These are phyloP conservation scores for Arctopsyche grandis DNA, from an alignment of 1,140 invertebrate species.

Conservation along the genomic window DNA sequence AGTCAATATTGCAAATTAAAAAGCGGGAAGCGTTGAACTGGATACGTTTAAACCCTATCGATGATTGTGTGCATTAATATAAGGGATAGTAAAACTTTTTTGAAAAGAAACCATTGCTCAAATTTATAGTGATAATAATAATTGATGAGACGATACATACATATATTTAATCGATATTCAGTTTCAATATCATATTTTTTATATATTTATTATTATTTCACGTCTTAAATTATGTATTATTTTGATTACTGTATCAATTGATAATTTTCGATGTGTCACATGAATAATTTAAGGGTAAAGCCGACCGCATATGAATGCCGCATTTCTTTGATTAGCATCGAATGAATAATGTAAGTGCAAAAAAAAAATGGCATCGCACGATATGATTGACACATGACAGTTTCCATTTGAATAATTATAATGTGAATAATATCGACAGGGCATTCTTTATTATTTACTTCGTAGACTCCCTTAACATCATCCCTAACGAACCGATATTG, in stretches of 20 bases:
- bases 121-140: neutral
- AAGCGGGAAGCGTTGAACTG: neutral
- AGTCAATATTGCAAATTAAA: slow-evolving; percentile 15
- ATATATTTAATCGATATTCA: too few species aligned
- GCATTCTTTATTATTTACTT: slow-evolving; percentile 11
- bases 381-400: slow-evolving; percentile 52
- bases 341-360: slow-evolving; percentile 37
- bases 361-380: neutral
- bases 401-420: slow-evolving; percentile 53
- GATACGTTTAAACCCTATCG: slow-evolving; percentile 5
- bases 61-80: neutral
- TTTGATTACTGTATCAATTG: neutral
- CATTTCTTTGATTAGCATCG: slow-evolving; percentile 44
- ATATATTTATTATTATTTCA: neutral
- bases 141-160: too few species aligned
- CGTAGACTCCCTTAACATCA: slow-evolving; percentile 23
- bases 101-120: neutral
- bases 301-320: neutral
- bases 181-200: neutral
- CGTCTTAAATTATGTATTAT: neutral
- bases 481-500: slow-evolving; percentile 50
- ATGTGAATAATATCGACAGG: slow-evolving; percentile 49
- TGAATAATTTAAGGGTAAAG: slow-evolving; percentile 1
- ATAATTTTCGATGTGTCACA: neutral
- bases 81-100: neutral